Evolutionary conservation across 2,113 vertebrate species (phyloP).

Genomic region (Mastomys coucha): DNA sequence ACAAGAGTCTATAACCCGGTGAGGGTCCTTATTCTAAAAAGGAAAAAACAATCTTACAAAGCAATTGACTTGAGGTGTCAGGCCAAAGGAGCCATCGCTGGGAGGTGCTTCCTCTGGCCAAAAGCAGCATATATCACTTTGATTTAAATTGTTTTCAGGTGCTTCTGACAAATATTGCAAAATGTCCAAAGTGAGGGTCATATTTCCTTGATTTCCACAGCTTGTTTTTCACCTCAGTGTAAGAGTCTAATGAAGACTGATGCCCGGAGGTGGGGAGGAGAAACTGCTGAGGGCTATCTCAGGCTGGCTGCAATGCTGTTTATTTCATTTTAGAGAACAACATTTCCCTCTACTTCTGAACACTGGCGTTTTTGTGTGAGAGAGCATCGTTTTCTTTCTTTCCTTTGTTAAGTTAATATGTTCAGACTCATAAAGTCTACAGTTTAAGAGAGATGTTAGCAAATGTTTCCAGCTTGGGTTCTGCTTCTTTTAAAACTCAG

Average conservation of each 20-base stretch:
- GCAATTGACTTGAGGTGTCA: not conserved
- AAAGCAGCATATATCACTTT: not conserved
- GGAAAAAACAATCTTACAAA: not conserved
- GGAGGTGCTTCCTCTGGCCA: not conserved
- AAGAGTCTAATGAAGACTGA: not conserved
- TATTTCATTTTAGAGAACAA: not conserved
- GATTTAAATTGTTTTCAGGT: constrained; percentile 25
- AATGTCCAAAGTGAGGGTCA: constrained; percentile 10
- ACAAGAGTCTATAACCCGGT: not conserved
- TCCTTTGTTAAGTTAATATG: not conserved
- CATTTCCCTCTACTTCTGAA: not conserved
- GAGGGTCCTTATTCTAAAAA: not conserved
- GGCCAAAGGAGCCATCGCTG: not conserved
- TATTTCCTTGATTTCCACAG: not conserved
- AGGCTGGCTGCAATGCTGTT: not conserved
- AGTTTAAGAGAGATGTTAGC: not conserved
- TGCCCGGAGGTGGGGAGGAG: not conserved
- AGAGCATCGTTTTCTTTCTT: not conserved
- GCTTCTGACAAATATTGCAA: constrained; percentile 58
- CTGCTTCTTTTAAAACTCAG: not conserved
- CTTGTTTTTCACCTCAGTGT: not conserved
- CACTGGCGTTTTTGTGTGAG: not conserved
- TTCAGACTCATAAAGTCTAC: not conserved
- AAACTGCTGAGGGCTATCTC: not conserved
- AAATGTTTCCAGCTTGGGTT: not conserved